These are phyloP conservation scores for Numenius arquata DNA, from an alignment of 2,113 vertebrate species.

Conservation along the genomic window DNA sequence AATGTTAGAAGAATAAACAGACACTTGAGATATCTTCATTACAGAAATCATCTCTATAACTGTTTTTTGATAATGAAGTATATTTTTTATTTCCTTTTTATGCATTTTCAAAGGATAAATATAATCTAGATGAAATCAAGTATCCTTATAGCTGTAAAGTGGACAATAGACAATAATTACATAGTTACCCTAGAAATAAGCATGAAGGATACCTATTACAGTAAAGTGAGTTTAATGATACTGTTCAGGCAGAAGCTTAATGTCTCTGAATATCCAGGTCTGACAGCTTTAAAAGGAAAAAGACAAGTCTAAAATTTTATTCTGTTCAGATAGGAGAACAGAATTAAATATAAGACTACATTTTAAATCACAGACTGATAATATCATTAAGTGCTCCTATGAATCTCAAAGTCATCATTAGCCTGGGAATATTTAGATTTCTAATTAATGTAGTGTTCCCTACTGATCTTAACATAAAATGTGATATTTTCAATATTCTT, in stretches of 20 bases:
- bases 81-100: background rate
- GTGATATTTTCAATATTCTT: background rate
- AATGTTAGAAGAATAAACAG: background rate
- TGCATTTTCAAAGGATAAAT: background rate
- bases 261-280: background rate
- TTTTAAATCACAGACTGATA: background rate
- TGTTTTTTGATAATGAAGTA: background rate
- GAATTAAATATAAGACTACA: background rate
- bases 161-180: background rate
- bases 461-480: background rate
- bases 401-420: background rate
- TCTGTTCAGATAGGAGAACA: background rate
- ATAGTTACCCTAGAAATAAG: constrained; percentile 2
- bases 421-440: constrained; percentile 5
- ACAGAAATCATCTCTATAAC: background rate
- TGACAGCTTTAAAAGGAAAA: background rate
- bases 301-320: background rate
- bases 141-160: background rate
- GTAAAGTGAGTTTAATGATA: constrained; percentile 27
- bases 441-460: background rate
- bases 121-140: background rate
- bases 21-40: background rate
- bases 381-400: background rate
- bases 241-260: background rate
- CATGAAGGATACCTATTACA: background rate